phyloP scores from a whole-genome alignment of 2,797 vertebrate species.

The Scyliorhinus canicula region DNA sequence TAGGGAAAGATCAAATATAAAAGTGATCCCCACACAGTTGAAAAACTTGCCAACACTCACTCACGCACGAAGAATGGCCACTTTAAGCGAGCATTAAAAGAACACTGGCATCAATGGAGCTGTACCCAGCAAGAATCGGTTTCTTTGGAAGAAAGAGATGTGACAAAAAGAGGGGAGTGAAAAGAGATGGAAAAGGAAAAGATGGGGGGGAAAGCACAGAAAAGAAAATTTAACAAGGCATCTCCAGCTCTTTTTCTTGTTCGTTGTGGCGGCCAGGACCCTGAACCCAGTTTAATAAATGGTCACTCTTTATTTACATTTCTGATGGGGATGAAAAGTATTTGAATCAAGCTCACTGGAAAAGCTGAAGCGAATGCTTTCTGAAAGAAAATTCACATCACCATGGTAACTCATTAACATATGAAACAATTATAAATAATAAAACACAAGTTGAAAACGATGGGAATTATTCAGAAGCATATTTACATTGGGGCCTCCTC shows the following conservation, averaged over 20 bases:
- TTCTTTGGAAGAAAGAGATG: neutral
- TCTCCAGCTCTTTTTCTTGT: neutral
- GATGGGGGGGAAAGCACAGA: neutral
- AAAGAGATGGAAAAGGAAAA: neutral
- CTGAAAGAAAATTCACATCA: neutral
- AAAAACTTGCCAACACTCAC: neutral
- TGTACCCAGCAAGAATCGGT: neutral
- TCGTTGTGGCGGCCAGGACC: neutral
- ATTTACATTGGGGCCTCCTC: neutral
- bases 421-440: conserved; percentile 35
- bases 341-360: conserved; percentile 11
- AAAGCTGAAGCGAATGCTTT: conserved; percentile 21
- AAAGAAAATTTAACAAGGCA: neutral
- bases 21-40: neutral
- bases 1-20: neutral
- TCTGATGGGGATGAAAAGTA: neutral
- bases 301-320: conserved; percentile 4
- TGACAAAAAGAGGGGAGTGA: neutral
- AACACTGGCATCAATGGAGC: neutral
- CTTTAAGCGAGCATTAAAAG: neutral
- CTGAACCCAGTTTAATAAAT: neutral
- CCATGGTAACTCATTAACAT: conserved; percentile 33
- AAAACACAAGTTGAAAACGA: conserved; percentile 24
- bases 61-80: neutral
- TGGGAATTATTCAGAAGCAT: conserved; percentile 31